These are phyloP conservation scores for Brenthis hecate DNA, from an alignment of 2,888 invertebrate species.

Conservation along the genomic window DNA sequence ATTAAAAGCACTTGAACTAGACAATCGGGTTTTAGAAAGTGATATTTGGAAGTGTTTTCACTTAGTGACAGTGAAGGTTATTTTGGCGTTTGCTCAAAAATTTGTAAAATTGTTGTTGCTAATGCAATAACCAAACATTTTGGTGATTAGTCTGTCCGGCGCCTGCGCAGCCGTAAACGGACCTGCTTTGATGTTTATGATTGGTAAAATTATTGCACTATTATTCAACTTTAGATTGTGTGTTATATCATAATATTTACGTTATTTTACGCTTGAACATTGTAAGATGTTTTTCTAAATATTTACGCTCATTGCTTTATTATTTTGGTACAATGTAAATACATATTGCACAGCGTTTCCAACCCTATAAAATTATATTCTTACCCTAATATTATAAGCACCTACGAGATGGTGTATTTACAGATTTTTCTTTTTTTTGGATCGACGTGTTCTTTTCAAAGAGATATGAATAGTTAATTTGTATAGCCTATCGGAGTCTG, in stretches of 20 bases:
- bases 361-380: too few species aligned
- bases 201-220: conserved; percentile 1
- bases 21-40: conserved; percentile 47
- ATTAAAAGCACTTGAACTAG: conserved; percentile 28
- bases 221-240: conserved; percentile 6
- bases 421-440: too few species aligned
- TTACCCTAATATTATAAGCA: too few species aligned
- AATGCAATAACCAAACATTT: not conserved
- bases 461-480: too few species aligned
- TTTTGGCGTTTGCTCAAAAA: conserved; percentile 30
- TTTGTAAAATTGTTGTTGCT: conserved; percentile 1
- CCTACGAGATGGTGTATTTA: too few species aligned
- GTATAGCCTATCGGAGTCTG: too few species aligned
- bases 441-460: too few species aligned
- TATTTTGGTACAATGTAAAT: too few species aligned
- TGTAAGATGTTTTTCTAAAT: not conserved
- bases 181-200: conserved; percentile 7
- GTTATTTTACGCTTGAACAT: not conserved
- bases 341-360: too few species aligned
- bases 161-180: conserved; percentile 4
- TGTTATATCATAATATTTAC: conserved; percentile 11
- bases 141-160: conserved; percentile 17
- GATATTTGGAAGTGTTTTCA: conserved; percentile 28
- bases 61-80: conserved; percentile 28
- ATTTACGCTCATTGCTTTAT: too few species aligned